phyloP scores from a whole-genome alignment of 2,888 invertebrate species.

The Flexamia atlantica region DNA sequence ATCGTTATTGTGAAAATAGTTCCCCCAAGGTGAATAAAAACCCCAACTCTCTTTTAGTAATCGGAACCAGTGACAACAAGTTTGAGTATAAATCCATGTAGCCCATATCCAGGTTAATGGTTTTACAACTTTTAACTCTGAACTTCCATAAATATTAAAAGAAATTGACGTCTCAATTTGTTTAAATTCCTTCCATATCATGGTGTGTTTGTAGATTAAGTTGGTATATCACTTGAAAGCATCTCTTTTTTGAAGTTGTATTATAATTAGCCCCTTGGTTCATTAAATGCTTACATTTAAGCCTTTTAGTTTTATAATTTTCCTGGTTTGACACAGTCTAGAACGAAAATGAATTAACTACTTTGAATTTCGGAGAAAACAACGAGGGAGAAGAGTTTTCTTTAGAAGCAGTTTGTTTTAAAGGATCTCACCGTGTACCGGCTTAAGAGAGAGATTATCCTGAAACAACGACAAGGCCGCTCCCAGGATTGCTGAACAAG shows the following conservation, averaged over 20 bases:
- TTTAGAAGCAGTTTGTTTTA: slow-evolving; percentile 36
- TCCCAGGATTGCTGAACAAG: slow-evolving; percentile 35
- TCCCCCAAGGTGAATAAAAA: neutral
- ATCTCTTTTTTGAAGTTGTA: no score
- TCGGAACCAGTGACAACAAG: neutral
- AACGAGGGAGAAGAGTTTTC: neutral
- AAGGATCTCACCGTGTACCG: slow-evolving; percentile 30
- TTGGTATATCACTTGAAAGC: no score
- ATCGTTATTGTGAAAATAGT: neutral
- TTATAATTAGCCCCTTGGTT: no score
- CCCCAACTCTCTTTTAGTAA: neutral
- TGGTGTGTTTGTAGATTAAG: no score
- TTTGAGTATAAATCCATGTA: neutral
- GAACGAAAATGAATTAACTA: neutral
- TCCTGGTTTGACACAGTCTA: no score
- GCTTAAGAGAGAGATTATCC: slow-evolving; percentile 38
- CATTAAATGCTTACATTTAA: no score
- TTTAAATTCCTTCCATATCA: no score
- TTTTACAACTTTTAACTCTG: slow-evolving; percentile 15
- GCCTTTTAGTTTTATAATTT: no score
- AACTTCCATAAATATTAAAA: neutral
- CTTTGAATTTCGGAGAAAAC: neutral
- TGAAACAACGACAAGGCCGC: slow-evolving; percentile 36
- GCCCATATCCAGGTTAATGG: neutral
- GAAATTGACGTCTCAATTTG: neutral